Base-by-base conservation (phyloP, 64 coral and sea anemone species). In the Montipora sp. region DNA sequence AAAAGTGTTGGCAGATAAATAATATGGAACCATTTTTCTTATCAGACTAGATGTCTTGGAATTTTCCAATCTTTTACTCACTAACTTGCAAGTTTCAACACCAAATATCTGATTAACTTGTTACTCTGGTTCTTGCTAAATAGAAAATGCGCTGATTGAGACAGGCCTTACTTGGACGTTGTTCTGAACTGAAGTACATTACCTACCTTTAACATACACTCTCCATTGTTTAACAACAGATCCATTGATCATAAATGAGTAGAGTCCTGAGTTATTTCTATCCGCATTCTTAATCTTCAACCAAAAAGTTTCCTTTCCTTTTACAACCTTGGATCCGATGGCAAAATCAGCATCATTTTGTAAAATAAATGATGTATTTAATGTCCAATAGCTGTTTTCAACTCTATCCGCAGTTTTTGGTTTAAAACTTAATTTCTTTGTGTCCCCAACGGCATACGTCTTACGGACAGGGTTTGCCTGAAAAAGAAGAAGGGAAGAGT, bases 241-340 rank as follows among this genome's bases (percentile, higher is more conserved):
- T 44, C 59, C 80, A 67, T 83, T 83, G 3, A 83, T 11, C 27
- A 46, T 15, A 27, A 83, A 83, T 47, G 80, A 83, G 61, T 83
- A 83, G 5, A 8, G 12, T 23, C 80, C 80, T 66, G 59, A 66
- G 12, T 83, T 61, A 66, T 14, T 16, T 12, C 1, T 47, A 13
- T 83, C 11, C 36, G 47, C 80, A 36, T 46, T 67, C 59, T 60
- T 83, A 18, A 83, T 83, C 55, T 47, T 66, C 23, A 83, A 66
- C 80, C 80, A 83, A 19, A 83, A 65, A 21, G 1, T 83, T 16
- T 11, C 61, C 43, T 65, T 83, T 7, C 36, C 43, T 66, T 27
- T 27, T 27, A 1, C 0, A 27, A 10, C 9, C 24, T 47, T 83
- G 7, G 5, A 18, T 83, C 80, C 80, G 66, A 67, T 47, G 19